These are phyloP conservation scores for Manacus vitellinus DNA, from an alignment of 2,113 vertebrate species.

Conservation along the genomic window DNA sequence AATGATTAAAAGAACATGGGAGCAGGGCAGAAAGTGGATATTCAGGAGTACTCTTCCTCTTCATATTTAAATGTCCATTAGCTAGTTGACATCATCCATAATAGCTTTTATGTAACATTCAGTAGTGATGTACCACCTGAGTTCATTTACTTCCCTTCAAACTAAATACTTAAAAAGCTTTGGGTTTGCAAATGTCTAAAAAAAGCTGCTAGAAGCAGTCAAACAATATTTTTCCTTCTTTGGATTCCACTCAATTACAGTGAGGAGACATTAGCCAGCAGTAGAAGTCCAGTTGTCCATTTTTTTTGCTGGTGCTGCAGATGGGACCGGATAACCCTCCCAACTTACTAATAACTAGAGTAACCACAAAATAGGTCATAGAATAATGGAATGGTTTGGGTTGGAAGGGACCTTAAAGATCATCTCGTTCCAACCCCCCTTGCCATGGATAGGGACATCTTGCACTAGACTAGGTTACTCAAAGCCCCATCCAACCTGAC, in stretches of 20 bases:
- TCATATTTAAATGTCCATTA: not conserved
- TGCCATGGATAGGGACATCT: not conserved
- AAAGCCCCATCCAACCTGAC: not conserved
- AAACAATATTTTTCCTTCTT: not conserved
- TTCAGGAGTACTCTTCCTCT: not conserved
- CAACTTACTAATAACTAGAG: not conserved
- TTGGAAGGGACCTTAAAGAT: not conserved
- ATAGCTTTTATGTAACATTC: not conserved
- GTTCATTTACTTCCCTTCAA: not conserved
- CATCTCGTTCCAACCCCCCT: rapidly evolving
- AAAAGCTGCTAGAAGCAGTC: not conserved
- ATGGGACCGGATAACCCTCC: not conserved
- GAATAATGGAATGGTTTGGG: not conserved
- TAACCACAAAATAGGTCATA: not conserved
- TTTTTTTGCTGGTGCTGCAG: not conserved
- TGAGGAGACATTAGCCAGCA: not conserved
- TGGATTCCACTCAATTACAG: not conserved
- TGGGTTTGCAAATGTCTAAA: not conserved
- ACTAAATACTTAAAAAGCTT: not conserved
- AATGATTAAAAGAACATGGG: not conserved
- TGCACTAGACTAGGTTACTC: not conserved
- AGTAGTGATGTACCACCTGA: not conserved
- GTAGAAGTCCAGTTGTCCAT: not conserved
- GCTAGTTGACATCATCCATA: not conserved
- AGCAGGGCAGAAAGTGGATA: not conserved